Evolutionary conservation across 2,797 vertebrate genomes (phyloP), one percentile per base, ranked within the genome.

Genomic region (Pangasius macronema): DNA sequence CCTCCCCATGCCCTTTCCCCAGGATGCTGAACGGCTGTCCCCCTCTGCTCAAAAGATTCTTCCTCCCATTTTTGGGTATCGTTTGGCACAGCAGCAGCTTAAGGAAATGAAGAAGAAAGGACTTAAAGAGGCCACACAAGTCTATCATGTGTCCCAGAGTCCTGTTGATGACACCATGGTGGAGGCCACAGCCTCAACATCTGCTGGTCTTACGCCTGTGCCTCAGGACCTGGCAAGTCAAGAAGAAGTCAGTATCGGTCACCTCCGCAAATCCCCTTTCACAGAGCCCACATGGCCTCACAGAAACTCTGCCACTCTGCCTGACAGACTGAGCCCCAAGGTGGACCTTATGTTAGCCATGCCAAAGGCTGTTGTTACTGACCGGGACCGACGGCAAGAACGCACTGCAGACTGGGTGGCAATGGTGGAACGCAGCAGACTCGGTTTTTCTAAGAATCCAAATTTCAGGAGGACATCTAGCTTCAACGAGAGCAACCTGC

Each of bases 31-130:
- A 80, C 96, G 95, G 88, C 91, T 97, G 72, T 98, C 97, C 91
- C 95, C 97, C 3, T 95, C 91, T 0, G 96, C 95, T 46, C 98
- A 98, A 92, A 99, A 97, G 93, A 94, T 99, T 89, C 92, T 98
- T 89, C 99, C 99, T 0, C 96, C 99, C 0, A 95, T 99, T 92
- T 99, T 98, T 92, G 97, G 98, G 94, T 99, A 99, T 90, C 97
- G 97, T 9, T 92, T 99, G 42, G 98, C 98, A 57, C 99, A 99
- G 90, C 97, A 98, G 91, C 99, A 99, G 93, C 89, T 99, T 87
- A 99, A 99, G 85, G 98, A 99, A 92, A 99, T 99, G 99, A 99
- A 99, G 92, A 99, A 97, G 93, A 97, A 96, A 76, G 99, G 98
- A 0, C 93, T 99, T 87, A 99, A 95, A 0, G 98, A 99, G 90